These are phyloP conservation scores for Pseudochaenichthys georgianus DNA, from an alignment of 2,797 vertebrate species.

Conservation along the genomic window DNA sequence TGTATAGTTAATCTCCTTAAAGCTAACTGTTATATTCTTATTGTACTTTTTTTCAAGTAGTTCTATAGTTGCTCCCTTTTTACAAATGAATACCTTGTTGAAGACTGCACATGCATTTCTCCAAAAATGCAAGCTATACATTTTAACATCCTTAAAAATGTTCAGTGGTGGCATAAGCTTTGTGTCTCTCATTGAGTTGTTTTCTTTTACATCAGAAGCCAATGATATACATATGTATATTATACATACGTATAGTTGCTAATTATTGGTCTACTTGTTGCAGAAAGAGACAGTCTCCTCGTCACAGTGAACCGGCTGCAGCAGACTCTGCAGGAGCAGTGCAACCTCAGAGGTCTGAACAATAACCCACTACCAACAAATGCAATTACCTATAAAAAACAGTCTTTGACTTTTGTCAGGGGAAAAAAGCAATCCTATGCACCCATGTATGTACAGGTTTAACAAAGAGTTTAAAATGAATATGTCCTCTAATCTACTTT, in stretches of 20 bases:
- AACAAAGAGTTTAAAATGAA: not conserved
- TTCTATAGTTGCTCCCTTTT: too few relatives aligned
- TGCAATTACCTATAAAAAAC: too few relatives aligned
- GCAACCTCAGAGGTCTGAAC: constrained; percentile 88
- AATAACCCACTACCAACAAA: not conserved
- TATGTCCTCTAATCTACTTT: too few relatives aligned
- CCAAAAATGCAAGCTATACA: not conserved
- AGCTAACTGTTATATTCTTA: too few relatives aligned
- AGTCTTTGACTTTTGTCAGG: not conserved
- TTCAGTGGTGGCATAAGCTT: not conserved
- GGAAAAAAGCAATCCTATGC: not conserved
- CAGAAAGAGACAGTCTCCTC: constrained; percentile 89
- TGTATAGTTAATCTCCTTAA: too few relatives aligned
- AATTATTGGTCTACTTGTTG: constrained; percentile 32
- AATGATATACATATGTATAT: too few relatives aligned
- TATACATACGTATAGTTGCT: not conserved
- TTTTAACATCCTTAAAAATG: too few relatives aligned
- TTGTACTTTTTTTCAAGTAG: too few relatives aligned
- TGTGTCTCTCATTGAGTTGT: not conserved
- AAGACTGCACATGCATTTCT: too few relatives aligned
- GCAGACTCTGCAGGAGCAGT: constrained; percentile 89
- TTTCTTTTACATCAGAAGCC: not conserved
- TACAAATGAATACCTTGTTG: too few relatives aligned
- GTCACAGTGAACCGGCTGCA: constrained; percentile 87
- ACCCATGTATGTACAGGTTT: not conserved